Percentiles rank a stretch among this genome's conserved stretches.
Conservation (phyloP, 1,140 invertebrate genomes). For the Apis laboriosa region DNA sequence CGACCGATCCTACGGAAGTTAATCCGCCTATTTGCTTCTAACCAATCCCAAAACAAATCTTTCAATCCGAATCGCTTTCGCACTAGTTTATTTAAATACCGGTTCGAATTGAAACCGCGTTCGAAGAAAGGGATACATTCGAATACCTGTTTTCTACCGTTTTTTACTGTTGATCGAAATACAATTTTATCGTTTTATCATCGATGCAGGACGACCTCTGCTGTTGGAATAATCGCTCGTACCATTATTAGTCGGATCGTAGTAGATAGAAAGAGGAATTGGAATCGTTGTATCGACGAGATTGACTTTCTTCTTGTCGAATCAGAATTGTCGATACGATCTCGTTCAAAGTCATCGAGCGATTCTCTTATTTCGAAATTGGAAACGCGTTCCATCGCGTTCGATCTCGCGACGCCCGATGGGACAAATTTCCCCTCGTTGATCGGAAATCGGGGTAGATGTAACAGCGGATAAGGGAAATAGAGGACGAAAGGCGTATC, state of each 20-base stretch:
- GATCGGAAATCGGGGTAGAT: too few relatives aligned
- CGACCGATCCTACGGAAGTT: constrained; percentile 9
- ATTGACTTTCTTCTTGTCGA: neutral
- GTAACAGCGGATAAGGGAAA: too few relatives aligned
- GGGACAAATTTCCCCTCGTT: too few relatives aligned
- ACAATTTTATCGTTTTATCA: too few relatives aligned
- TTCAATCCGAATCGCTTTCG: neutral
- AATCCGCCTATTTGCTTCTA: constrained; percentile 39
- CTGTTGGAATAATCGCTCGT: too few relatives aligned
- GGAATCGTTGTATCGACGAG: constrained; percentile 14
- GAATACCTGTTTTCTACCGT: neutral
- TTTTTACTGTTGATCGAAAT: neutral
- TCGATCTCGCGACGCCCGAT: too few relatives aligned
- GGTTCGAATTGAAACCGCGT: neutral
- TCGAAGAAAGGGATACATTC: neutral
- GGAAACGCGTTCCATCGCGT: neutral
- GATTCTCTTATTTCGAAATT: constrained; percentile 22
- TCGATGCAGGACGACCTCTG: neutral
- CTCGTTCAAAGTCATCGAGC: neutral
- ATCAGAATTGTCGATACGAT: constrained; percentile 3
- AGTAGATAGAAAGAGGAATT: too few relatives aligned
- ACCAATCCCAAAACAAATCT: neutral
- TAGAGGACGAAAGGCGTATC: too few relatives aligned
- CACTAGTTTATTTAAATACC: neutral
- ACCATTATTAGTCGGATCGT: too few relatives aligned